Evolutionary conservation across 2,797 vertebrate genomes (phyloP), one percentile per base, ranked within the genome.

Genomic region (Acridotheres tristis): DNA sequence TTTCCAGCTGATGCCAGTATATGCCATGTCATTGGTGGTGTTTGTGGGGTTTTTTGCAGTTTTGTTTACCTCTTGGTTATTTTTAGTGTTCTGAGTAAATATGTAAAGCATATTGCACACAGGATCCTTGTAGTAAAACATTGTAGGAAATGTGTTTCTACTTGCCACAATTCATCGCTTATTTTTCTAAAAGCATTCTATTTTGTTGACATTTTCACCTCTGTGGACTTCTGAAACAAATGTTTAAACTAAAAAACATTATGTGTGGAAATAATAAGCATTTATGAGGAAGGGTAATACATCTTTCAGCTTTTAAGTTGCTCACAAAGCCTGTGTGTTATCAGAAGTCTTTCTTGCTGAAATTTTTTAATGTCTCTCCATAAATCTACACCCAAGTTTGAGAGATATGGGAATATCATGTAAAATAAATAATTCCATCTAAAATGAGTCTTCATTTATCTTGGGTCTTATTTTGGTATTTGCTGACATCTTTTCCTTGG

Each of bases 101-200:
- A 88, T 17, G 38, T 54, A 91, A 84, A 88, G 34, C 15, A 16
- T n/a, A 38, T 25, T 69, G n/a, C 19, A 42, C 2, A 1, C 13
- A 54, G 42, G 30, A 78, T 43, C n/a, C 30, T 30, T 81, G 74
- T 65, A 65, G 11, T 71, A 21, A 23, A 75, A 50, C 38, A 4
- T 51, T 61, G 34, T 30, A 61, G 47, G 54, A 84, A 81, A 90
- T 75, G 27, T 38, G 27, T n/a, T 88, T 75, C 34, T 62, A 17
- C n/a, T 89, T 34, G 15, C 26, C 48, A 62, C 13, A 72, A 42
- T 78, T 88, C 38, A 78, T 81, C 1, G 1, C 7, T 72, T 79
- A 27, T 61, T 91, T 87, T 85, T 85, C 34, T 57, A 61, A 90
- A 90, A 85, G 5, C 27, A 40, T 85, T 92, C 30, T 72, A 21